Conservation (phyloP, 2,797 vertebrate genomes). For the Acrocephalus scirpaceus region DNA sequence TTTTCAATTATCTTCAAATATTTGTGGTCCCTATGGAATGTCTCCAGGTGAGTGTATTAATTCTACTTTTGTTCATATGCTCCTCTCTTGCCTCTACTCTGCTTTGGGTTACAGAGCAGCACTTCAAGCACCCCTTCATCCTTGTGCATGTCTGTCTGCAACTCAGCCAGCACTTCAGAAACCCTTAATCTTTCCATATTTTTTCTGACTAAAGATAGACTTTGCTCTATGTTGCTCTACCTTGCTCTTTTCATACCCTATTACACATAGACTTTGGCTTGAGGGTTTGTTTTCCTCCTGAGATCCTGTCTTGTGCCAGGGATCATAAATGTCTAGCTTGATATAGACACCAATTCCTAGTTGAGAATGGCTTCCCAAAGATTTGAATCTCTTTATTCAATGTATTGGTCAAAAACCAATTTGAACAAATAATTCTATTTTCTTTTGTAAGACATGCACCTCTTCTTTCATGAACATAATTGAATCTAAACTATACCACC, state of each 20-base stretch:
- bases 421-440: not conserved
- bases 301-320: not conserved
- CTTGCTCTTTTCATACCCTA: not conserved
- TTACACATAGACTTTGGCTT: not conserved
- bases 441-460: not conserved
- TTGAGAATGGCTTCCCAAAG: not conserved
- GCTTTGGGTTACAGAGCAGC: not conserved
- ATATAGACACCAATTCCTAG: not conserved
- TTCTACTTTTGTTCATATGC: not conserved
- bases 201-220: not conserved
- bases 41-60: too few species aligned
- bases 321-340: not conserved
- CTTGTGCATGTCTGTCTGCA: not conserved
- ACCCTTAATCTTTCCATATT: not conserved
- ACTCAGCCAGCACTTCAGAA: not conserved
- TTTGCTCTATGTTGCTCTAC: not conserved
- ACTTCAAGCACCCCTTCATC: not conserved
- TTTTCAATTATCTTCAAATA: not conserved
- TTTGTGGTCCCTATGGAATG: not conserved
- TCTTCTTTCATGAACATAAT: not conserved
- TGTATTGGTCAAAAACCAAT: not conserved
- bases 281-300: not conserved
- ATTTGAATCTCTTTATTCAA: not conserved
- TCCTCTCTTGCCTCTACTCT: not conserved
- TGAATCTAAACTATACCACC: not conserved